These are phyloP conservation scores for Hyposmocoma kahamanoa DNA, from an alignment of 1,140 invertebrate genomes.

Conservation along the genomic window DNA sequence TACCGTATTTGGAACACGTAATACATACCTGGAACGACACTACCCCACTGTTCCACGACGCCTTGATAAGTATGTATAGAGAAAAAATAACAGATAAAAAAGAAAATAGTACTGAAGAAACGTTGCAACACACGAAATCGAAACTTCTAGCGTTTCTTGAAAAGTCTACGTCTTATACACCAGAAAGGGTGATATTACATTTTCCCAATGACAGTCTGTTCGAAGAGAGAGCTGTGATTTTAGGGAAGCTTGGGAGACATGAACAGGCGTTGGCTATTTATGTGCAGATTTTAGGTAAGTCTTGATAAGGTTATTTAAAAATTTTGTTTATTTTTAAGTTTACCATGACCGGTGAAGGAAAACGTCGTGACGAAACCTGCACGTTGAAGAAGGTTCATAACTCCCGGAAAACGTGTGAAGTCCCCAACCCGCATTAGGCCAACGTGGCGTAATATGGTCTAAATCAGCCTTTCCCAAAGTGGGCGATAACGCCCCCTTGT, in stretches of 20 bases:
- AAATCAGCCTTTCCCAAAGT: too few species aligned
- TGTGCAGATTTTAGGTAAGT: slow-evolving; percentile 79
- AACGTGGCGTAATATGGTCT: too few species aligned
- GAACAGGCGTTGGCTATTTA: slow-evolving; percentile 95
- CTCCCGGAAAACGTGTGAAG: too few species aligned
- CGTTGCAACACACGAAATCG: slow-evolving; percentile 78
- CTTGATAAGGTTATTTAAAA: too few species aligned
- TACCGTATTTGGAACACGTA: slow-evolving; percentile 96
- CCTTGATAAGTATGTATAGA: slow-evolving; percentile 89
- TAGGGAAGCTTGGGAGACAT: slow-evolving; percentile 91
- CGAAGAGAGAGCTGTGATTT: slow-evolving; percentile 94
- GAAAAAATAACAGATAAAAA: slow-evolving; percentile 73
- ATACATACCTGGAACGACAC: slow-evolving; percentile 92
- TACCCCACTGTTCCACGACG: slow-evolving; percentile 92
- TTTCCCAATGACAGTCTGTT: slow-evolving; percentile 91
- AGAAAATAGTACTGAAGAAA: slow-evolving; percentile 75
- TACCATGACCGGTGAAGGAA: too few species aligned
- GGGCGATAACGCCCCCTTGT: too few species aligned
- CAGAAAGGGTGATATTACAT: slow-evolving; percentile 90
- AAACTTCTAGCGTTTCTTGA: slow-evolving; percentile 91
- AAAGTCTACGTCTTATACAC: slow-evolving; percentile 87
- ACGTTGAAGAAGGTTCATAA: too few species aligned
- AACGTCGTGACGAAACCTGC: too few species aligned
- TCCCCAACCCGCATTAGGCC: too few species aligned
- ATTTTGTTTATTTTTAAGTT: too few species aligned